phyloP scores from a whole-genome alignment of 2,888 invertebrate species.

The Amphimallon solstitiale region DNA sequence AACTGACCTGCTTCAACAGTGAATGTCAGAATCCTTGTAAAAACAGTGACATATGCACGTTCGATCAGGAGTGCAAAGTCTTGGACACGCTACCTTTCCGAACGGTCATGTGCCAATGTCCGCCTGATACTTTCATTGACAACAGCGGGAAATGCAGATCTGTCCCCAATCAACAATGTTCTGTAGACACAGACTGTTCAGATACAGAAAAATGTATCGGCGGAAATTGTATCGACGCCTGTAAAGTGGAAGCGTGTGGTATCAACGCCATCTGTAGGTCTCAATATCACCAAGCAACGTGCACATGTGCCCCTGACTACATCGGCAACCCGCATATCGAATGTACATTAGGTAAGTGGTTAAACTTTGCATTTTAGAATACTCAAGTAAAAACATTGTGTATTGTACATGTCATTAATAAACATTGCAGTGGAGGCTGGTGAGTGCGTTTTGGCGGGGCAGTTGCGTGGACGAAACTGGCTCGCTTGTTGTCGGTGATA shows the following conservation, averaged over 20 bases:
- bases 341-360: conserved; percentile 66
- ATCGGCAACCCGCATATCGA: conserved; percentile 82
- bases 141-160: conserved; percentile 76
- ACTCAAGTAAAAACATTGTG: no score
- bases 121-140: conserved; percentile 81
- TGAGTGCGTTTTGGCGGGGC: no score
- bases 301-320: conserved; percentile 81
- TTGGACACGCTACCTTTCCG: conserved; percentile 82
- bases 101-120: conserved; percentile 88
- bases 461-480: no score
- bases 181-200: conserved; percentile 78
- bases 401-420: no score
- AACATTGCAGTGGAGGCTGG: no score
- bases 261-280: conserved; percentile 85
- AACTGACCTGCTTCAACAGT: conserved; percentile 80
- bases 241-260: conserved; percentile 81
- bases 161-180: conserved; percentile 69
- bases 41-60: conserved; percentile 76
- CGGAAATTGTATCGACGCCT: conserved; percentile 82
- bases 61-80: conserved; percentile 82
- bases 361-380: background rate
- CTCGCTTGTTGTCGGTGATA: no score
- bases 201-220: conserved; percentile 76
- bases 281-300: conserved; percentile 78
- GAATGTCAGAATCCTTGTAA: conserved; percentile 83